Evolutionary conservation across 2,113 vertebrate species (phyloP).

Genomic region (Lophotis ruficrista): DNA sequence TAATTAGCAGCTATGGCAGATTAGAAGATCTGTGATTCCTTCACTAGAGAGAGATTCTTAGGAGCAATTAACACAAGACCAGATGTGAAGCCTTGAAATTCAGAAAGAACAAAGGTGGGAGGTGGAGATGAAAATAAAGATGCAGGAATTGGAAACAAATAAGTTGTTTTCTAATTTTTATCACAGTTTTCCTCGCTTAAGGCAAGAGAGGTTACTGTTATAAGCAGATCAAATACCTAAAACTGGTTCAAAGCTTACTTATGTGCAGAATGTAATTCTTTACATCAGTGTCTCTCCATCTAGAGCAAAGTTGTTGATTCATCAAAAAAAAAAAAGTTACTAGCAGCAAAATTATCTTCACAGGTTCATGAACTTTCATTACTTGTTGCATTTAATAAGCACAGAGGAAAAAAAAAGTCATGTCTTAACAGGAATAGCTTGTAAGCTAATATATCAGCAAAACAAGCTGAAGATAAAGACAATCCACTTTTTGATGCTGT

Average conservation of each 20-base stretch:
- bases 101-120: conserved; percentile 19
- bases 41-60: background rate
- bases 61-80: conserved; percentile 36
- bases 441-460: background rate
- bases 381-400: conserved; percentile 23
- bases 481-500: background rate
- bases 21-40: conserved; percentile 22
- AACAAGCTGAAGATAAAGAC: background rate
- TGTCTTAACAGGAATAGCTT: background rate
- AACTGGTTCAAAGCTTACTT: background rate
- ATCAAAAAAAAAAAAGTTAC: background rate
- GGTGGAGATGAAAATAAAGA: background rate
- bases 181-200: background rate
- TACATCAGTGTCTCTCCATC: background rate
- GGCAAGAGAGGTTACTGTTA: background rate
- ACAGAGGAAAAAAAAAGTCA: background rate
- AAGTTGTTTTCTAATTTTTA: background rate
- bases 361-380: background rate
- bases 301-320: background rate
- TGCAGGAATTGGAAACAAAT: background rate
- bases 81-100: conserved; percentile 47
- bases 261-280: background rate
- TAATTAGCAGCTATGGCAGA: conserved; percentile 52
- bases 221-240: background rate
- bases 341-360: background rate